phyloP scores from a whole-genome alignment of 2,888 invertebrate genomes.

The Bhutanitis thaidina region DNA sequence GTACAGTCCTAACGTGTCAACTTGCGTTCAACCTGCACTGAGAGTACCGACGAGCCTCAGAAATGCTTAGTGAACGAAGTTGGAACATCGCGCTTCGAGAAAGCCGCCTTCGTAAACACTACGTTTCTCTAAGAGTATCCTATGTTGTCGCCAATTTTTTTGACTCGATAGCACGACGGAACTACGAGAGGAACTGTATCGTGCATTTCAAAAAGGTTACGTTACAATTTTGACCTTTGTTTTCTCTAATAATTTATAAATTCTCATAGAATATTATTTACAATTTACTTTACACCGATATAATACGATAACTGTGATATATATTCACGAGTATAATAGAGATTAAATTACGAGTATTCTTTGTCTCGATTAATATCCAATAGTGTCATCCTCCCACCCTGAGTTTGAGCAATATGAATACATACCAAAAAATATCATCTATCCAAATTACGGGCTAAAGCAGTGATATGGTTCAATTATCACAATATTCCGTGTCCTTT shows the following conservation, averaged over 20 bases:
- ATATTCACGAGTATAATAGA: slow-evolving; percentile 31
- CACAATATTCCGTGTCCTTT: slow-evolving; percentile 44
- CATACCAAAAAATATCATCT: slow-evolving; percentile 68
- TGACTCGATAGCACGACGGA: slow-evolving; percentile 68
- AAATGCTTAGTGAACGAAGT: slow-evolving; percentile 45
- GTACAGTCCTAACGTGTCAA: slow-evolving; percentile 52
- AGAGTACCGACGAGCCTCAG: slow-evolving; percentile 54
- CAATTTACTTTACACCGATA: slow-evolving; percentile 49
- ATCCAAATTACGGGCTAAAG: slow-evolving; percentile 48
- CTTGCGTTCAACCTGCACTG: slow-evolving; percentile 49
- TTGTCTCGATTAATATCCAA: slow-evolving; percentile 45
- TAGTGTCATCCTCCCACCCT: slow-evolving; percentile 42
- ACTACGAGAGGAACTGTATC: slow-evolving; percentile 78
- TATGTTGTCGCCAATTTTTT: slow-evolving; percentile 46
- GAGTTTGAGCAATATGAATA: slow-evolving; percentile 70
- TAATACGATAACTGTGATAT: slow-evolving; percentile 34
- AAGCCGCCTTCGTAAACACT: slow-evolving; percentile 45
- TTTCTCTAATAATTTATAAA: slow-evolving; percentile 36
- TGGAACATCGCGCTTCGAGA: slow-evolving; percentile 48
- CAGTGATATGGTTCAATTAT: slow-evolving; percentile 71
- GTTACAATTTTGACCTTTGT: slow-evolving; percentile 67
- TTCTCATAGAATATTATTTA: slow-evolving; percentile 48
- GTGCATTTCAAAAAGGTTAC: slow-evolving; percentile 64
- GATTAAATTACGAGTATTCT: slow-evolving; percentile 45
- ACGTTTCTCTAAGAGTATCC: slow-evolving; percentile 36